Evolutionary conservation across 2,797 vertebrate genomes (phyloP).

Genomic region (Mormyrus proboscirostris): DNA sequence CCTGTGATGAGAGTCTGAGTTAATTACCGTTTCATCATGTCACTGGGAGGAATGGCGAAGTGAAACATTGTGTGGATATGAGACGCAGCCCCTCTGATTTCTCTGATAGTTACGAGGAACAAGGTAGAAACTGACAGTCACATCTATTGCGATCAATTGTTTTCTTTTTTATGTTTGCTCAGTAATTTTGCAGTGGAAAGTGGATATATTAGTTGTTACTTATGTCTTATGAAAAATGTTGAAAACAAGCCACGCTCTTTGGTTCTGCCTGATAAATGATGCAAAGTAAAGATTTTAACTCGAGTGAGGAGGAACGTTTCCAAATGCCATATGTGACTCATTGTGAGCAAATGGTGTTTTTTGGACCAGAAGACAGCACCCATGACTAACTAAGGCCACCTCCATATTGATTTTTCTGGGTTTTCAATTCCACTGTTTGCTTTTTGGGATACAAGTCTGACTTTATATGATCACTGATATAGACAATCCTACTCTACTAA

Average conservation of each 20-base stretch:
- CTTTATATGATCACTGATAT: not conserved
- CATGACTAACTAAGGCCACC: slow-evolving; percentile 6
- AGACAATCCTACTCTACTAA: not conserved
- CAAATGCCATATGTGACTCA: slow-evolving; percentile 13
- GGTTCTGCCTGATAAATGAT: not conserved
- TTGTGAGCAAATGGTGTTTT: not conserved
- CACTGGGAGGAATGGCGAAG: not conserved
- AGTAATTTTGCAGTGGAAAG: not conserved
- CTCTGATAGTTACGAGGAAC: not conserved
- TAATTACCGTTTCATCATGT: not conserved
- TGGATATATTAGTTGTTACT: not conserved
- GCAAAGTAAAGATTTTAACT: not conserved
- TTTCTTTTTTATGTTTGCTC: not conserved
- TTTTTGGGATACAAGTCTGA: not conserved
- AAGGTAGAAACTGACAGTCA: not conserved
- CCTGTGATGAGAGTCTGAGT: not conserved
- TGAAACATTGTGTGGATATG: not conserved
- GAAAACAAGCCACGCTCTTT: not conserved
- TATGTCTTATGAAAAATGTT: not conserved
- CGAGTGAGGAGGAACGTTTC: not conserved
- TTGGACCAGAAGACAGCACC: not conserved
- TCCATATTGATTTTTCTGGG: not conserved
- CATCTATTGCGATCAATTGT: not conserved
- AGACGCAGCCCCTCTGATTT: not conserved
- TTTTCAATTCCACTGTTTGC: not conserved